These are phyloP conservation scores for Bombus confusus DNA, from an alignment of 1,140 invertebrate genomes.

Conservation along the genomic window DNA sequence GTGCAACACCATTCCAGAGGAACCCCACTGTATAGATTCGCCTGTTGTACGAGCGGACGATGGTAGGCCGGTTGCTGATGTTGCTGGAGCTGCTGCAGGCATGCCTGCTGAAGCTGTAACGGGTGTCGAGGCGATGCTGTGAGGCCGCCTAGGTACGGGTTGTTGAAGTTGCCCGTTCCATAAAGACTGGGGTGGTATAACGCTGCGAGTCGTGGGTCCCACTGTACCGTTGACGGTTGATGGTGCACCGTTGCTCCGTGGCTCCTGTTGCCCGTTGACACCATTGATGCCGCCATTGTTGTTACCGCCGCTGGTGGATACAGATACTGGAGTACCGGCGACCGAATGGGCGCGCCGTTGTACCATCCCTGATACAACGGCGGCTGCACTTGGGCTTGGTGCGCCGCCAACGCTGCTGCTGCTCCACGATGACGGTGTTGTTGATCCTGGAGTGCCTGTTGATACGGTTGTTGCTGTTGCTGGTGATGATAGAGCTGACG, in stretches of 20 bases:
- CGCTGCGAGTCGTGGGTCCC: slow-evolving; percentile 71
- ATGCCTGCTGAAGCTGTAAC: slow-evolving; percentile 64
- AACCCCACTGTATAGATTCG: slow-evolving; percentile 75
- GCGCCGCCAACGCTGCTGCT: slow-evolving; percentile 25
- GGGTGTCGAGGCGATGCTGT: slow-evolving; percentile 81
- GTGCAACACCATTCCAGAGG: slow-evolving; percentile 77
- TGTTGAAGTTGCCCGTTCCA: slow-evolving; percentile 80
- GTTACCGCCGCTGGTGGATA: slow-evolving; percentile 54
- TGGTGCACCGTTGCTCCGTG: slow-evolving; percentile 47
- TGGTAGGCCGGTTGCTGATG: slow-evolving; percentile 63
- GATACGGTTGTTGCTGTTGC: slow-evolving; percentile 26
- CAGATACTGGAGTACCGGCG: slow-evolving; percentile 73
- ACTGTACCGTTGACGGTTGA: slow-evolving; percentile 49
- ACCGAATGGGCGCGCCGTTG: slow-evolving; percentile 76
- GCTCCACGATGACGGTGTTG: slow-evolving; percentile 54
- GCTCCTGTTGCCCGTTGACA: slow-evolving; percentile 61
- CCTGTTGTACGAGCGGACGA: slow-evolving; percentile 72
- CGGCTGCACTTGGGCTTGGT: slow-evolving; percentile 54
- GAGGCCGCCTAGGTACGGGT: slow-evolving; percentile 76
- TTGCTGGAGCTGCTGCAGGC: slow-evolving; percentile 70
- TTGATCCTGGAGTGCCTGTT: slow-evolving; percentile 48
- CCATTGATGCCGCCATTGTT: slow-evolving; percentile 65
- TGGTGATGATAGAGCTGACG: slow-evolving; percentile 44
- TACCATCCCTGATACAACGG: slow-evolving; percentile 64
- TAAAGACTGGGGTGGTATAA: slow-evolving; percentile 77